Evolutionary conservation across 2,113 vertebrate genomes (phyloP).

Genomic region (Ciconia stormi): DNA sequence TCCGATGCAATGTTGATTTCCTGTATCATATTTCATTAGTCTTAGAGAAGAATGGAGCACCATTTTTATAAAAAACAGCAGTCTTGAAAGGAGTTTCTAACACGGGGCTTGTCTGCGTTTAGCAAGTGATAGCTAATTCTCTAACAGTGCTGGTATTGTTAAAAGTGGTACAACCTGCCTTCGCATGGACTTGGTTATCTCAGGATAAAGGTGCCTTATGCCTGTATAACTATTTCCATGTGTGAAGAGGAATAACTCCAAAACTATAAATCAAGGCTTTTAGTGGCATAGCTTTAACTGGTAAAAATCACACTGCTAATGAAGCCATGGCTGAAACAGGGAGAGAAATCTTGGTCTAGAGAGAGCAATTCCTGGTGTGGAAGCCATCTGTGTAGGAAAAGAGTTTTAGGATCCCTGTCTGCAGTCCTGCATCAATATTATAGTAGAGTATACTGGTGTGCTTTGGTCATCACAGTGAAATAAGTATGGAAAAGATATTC

Average conservation of each 20-base stretch:
- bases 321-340: neutral
- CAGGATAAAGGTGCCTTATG: conserved; percentile 45
- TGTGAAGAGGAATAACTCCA: conserved; percentile 47
- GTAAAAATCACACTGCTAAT: conserved; percentile 21
- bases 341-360: neutral
- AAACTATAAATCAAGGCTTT: conserved; percentile 14
- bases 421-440: neutral
- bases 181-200: conserved; percentile 53
- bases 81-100: conserved; percentile 30
- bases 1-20: conserved; percentile 34
- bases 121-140: neutral
- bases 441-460: neutral
- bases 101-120: neutral
- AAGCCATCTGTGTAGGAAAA: neutral
- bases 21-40: conserved; percentile 60
- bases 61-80: conserved; percentile 49
- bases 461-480: neutral
- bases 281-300: neutral
- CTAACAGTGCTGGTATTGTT: conserved; percentile 47
- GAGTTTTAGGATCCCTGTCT: neutral
- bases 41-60: conserved; percentile 7
- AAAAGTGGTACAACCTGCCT: neutral
- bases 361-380: neutral
- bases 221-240: conserved; percentile 16
- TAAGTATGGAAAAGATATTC: neutral